Evolutionary conservation across 2,888 invertebrate species (phyloP), one percentile per base, ranked within the genome.

Genomic region (Zaprionus bogoriensis): DNA sequence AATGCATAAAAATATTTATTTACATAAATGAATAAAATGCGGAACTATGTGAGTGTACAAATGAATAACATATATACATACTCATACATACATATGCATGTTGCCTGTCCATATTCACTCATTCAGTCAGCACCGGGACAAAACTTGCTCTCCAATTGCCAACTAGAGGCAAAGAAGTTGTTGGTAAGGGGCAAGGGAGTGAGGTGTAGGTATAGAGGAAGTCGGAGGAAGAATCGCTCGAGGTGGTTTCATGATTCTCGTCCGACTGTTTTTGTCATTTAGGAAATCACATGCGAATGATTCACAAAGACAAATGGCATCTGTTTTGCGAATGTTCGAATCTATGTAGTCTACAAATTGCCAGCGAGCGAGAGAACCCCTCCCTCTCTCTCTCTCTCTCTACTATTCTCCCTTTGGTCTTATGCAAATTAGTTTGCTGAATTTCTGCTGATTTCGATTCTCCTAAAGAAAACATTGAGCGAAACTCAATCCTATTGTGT

Each of bases 261-360:
- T 45, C 19, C 48, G 38, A 30, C 12, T 72, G 58, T 72, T 67
- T 71, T 73, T 71, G 71, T 58, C 66, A 74, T 80, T 80, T 80
- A 30, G 65, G 61, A 77, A 83, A 74, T 79, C 77, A 74, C 66
- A 60, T 55, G 54, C 58, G 64, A 67, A 67, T 83, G 77, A 83
- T 67, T 83, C 84, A 75, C 50, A 65, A 48, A 54, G 20, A 44
- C 32, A 63, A 69, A 60, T 67, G 55, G 53, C 53, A 59, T 58
- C 54, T 41, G 46, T 32, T 32, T 39, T 46, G 30, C 46, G 25
- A 46, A 54, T 67, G 47, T 52, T 36, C 27, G n/a, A 32, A 42
- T 66, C 28, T 50, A 42, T 66, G 28, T 50, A 42, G 57, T 46
- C 38, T 46, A 58, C 71, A 67, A 68, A 67, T 71, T 70, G 73